These are phyloP conservation scores for Microtus ochrogaster DNA, from an alignment of 2,113 vertebrate species.

Conservation along the genomic window DNA sequence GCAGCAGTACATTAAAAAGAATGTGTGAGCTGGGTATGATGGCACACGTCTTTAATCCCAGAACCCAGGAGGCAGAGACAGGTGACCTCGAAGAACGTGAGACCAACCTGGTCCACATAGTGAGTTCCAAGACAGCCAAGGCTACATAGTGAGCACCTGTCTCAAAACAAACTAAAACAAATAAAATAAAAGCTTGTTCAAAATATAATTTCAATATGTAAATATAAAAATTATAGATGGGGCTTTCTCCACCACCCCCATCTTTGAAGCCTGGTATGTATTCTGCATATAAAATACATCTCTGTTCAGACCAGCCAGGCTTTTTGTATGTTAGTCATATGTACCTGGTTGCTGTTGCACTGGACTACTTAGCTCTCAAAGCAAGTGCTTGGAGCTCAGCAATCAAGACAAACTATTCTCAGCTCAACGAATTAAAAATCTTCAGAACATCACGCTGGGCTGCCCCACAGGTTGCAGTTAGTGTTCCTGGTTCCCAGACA, in stretches of 20 bases:
- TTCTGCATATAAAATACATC: neutral
- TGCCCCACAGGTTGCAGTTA: neutral
- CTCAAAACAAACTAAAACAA: neutral
- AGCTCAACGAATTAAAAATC: neutral
- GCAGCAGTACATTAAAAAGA: too few relatives aligned
- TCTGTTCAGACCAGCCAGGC: neutral
- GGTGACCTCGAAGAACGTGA: too few relatives aligned
- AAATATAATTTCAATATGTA: constrained; percentile 2
- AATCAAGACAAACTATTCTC: neutral
- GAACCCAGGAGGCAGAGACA: neutral
- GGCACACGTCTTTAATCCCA: neutral
- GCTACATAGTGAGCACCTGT: neutral
- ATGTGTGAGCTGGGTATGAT: too few relatives aligned
- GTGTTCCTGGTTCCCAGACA: neutral
- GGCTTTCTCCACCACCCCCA: neutral
- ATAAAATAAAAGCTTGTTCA: neutral
- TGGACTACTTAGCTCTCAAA: neutral
- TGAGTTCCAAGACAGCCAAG: neutral
- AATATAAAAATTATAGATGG: neutral
- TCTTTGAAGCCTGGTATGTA: neutral
- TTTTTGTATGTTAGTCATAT: neutral
- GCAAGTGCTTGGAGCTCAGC: neutral
- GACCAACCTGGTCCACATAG: neutral
- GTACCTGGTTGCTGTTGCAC: neutral
- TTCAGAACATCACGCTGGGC: neutral